Evolutionary conservation across 64 coral and sea anemone species (phyloP), one percentile per base, ranked within the genome.

Genomic region (Stichodactyla mertensii): DNA sequence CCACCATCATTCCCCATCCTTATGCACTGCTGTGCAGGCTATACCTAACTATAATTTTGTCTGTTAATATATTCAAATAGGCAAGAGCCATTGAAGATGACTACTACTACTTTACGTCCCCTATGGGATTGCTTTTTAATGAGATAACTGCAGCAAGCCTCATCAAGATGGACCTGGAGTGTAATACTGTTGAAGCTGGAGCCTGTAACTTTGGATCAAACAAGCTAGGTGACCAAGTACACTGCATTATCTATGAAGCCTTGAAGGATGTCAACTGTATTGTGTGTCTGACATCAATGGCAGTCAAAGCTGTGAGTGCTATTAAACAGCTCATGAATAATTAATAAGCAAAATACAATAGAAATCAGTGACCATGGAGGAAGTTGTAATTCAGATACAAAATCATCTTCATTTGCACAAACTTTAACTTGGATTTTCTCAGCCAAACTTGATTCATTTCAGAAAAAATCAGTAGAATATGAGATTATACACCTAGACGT

Each of bases 251-350:
- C 14, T 86, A 92, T 62, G 86, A 79, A 15, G 59, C 84, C 53
- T 85, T 55, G 52, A 82, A 86, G 24, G 90, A 92, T 79, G 60
- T 81, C 24, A 92, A 92, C 77, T 92, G 90, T 92, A 78, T 92
- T 4, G 16, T 92, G 22, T 86, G 86, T 19, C 13, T 92, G 18
- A 57, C 84, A 7, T 59, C 90, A 79, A 54, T 74, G 6, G 55
- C 74, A 36, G 90, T 92, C 10, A 87, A 87, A 53, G 90, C 85
- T 52, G 90, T 92, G 16, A 92, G 90, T 91, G 28, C 28, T 31
- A 31, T 31, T 31, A n/a, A n/a, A n/a, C n/a, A n/a, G n/a, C n/a
- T n/a, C n/a, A n/a, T n/a, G n/a, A n/a, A n/a, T n/a, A n/a, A n/a
- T n/a, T n/a, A n/a, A n/a, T n/a, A n/a, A n/a, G n/a, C n/a, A n/a